These are phyloP conservation scores for Cotesia typhae DNA, from an alignment of 1,140 invertebrate genomes.

Conservation along the genomic window DNA sequence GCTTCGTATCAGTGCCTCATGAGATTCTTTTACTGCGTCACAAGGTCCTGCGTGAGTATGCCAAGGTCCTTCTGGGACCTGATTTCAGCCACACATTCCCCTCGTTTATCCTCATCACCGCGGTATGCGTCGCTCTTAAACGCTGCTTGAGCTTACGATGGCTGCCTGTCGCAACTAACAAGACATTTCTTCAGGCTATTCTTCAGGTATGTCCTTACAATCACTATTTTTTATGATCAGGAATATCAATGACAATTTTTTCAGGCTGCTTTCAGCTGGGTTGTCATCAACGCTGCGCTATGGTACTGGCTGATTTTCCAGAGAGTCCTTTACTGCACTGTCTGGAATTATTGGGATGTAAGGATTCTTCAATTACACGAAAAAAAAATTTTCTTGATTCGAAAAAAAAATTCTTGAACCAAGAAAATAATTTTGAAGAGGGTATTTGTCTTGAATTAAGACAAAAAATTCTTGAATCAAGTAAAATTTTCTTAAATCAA, in stretches of 20 bases:
- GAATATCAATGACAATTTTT: constrained; percentile 28
- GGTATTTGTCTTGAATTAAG: no score
- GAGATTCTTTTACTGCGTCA: constrained; percentile 55
- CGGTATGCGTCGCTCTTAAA: constrained; percentile 47
- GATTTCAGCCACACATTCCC: constrained; percentile 60
- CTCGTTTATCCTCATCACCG: constrained; percentile 49
- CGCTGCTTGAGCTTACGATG: constrained; percentile 44
- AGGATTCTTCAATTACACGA: background rate
- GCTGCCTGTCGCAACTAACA: constrained; percentile 24
- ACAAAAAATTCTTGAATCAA: no score
- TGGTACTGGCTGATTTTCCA: constrained; percentile 59
- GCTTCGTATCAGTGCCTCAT: constrained; percentile 50
- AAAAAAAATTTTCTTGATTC: no score
- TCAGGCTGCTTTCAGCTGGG: constrained; percentile 51
- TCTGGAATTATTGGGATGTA: constrained; percentile 54
- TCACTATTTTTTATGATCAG: background rate
- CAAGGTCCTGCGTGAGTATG: constrained; percentile 55
- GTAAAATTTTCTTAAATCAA: no score
- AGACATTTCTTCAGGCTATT: constrained; percentile 39
- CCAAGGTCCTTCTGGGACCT: constrained; percentile 54
- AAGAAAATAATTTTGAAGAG: no score
- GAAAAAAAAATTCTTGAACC: no score
- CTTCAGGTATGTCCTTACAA: constrained; percentile 46
- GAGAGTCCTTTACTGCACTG: constrained; percentile 54
- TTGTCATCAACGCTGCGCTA: constrained; percentile 47